Evolutionary conservation across 2,888 invertebrate species (phyloP).

Genomic region (Diarsia mendica): DNA sequence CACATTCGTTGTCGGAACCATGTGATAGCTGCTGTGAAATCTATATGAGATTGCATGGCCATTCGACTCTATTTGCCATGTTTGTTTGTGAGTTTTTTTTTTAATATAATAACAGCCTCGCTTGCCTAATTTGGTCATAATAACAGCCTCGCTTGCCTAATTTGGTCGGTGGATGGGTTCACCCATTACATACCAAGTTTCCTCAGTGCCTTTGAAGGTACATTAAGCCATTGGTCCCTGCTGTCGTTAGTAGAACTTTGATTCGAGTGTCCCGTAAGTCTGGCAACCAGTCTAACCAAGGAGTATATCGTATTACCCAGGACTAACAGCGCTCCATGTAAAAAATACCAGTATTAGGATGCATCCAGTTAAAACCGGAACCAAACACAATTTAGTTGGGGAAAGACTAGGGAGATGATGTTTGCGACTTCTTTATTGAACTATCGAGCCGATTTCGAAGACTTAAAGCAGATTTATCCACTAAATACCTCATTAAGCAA

Average conservation of each 20-base stretch:
- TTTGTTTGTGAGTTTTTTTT: neutral
- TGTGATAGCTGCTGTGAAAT: constrained; percentile 15
- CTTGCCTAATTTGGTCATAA: neutral
- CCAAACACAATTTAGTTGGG: neutral
- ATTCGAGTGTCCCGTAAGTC: no score
- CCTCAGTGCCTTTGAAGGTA: no score
- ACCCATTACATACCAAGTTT: no score
- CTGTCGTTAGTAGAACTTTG: no score
- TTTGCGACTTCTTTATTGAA: neutral
- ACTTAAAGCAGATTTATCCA: neutral
- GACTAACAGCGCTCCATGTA: no score
- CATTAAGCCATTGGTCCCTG: no score
- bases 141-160: neutral
- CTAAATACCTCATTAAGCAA: no score
- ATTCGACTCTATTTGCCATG: neutral
- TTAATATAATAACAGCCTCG: neutral
- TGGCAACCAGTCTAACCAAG: no score
- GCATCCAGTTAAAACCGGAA: neutral
- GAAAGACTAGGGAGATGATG: neutral
- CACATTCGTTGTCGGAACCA: constrained; percentile 36
- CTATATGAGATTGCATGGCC: neutral
- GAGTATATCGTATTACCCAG: no score
- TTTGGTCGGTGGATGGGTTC: neutral
- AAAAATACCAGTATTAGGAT: no score
- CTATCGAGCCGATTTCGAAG: neutral